Conservation (phyloP, 2,888 invertebrate genomes). For the Trissoscelio sp. region DNA sequence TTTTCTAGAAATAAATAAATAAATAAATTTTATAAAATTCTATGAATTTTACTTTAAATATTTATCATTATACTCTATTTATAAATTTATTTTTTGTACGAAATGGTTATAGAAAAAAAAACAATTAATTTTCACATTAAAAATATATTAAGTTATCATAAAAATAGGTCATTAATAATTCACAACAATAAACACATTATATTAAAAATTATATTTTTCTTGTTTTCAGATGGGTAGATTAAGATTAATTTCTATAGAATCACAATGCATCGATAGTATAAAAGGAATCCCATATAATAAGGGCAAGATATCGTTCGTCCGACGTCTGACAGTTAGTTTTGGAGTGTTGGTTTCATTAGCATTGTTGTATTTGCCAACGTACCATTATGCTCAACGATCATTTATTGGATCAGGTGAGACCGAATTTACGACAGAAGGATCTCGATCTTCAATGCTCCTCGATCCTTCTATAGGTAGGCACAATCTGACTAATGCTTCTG, state of each 20-base stretch:
- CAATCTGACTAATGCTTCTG: conserved; percentile 58
- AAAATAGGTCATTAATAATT: too few species aligned
- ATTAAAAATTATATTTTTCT: too few species aligned
- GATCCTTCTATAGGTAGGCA: conserved; percentile 81
- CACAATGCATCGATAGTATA: conserved; percentile 78
- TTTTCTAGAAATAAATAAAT: too few species aligned
- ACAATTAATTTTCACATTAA: too few species aligned
- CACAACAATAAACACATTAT: too few species aligned
- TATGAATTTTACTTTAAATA: too few species aligned
- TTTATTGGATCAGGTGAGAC: conserved; percentile 81
- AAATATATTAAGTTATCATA: too few species aligned
- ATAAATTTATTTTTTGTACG: too few species aligned
- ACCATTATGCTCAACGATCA: conserved; percentile 81
- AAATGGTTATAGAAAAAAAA: too few species aligned
- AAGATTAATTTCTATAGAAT: conserved; percentile 79
- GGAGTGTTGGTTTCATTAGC: conserved; percentile 79
- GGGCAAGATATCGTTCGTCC: conserved; percentile 79
- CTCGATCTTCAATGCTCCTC: conserved; percentile 76
- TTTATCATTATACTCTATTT: too few species aligned
- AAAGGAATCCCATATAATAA: conserved; percentile 72
- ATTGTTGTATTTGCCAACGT: conserved; percentile 81
- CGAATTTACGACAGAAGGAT: conserved; percentile 75
- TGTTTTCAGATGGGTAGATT: conserved; percentile 79
- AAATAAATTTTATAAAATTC: too few species aligned
- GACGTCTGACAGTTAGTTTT: conserved; percentile 79